These are phyloP conservation scores for Phasia obesa DNA, from an alignment of 2,888 invertebrate species.

Conservation along the genomic window DNA sequence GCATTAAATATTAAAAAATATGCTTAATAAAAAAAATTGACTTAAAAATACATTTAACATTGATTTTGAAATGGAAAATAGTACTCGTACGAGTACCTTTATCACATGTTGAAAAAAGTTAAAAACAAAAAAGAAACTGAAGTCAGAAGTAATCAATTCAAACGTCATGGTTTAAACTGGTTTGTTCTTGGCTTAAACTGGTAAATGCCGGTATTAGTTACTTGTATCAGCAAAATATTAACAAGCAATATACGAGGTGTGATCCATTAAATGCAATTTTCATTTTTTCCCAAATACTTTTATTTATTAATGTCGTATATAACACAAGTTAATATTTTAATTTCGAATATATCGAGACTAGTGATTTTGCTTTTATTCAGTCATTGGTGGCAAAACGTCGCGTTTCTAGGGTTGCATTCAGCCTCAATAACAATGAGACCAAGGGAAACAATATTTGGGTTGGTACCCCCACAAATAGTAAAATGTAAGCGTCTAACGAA, in stretches of 20 bases:
- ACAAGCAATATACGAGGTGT: constrained; percentile 9
- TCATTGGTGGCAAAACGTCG: too few species aligned
- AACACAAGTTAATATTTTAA: too few species aligned
- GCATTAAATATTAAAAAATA: neutral
- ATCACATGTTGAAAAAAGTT: constrained; percentile 21
- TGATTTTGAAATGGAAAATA: constrained; percentile 26
- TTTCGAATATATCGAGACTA: too few species aligned
- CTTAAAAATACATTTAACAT: constrained; percentile 13
- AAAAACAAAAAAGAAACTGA: constrained; percentile 5
- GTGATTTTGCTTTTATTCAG: too few species aligned
- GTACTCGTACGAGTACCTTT: too few species aligned
- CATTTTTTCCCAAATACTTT: too few species aligned
- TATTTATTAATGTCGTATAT: too few species aligned
- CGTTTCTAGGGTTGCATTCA: too few species aligned
- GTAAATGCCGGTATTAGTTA: constrained; percentile 46
- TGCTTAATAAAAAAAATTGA: neutral
- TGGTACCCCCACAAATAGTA: too few species aligned
- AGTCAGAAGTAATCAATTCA: constrained; percentile 27
- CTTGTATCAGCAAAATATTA: constrained; percentile 26
- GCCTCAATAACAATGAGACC: too few species aligned
- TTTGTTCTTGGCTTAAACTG: constrained; percentile 42
- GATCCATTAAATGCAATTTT: neutral
- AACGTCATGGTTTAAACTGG: constrained; percentile 42
- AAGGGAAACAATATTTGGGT: too few species aligned
- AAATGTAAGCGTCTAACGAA: too few species aligned